Base-by-base conservation (phyloP, 1,140 invertebrate genomes). In the Ridgeia piscesae region DNA sequence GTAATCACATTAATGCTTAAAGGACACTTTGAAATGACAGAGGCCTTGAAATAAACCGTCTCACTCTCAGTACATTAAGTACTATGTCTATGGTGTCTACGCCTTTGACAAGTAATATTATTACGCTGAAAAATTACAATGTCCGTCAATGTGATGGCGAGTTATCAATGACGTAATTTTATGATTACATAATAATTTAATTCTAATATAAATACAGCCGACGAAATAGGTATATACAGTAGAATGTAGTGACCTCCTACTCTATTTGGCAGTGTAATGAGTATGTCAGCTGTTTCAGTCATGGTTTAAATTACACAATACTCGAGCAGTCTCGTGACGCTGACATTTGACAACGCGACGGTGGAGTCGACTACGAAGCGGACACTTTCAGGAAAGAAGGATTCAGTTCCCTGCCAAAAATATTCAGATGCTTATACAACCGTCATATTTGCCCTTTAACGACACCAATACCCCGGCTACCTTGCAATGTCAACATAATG, bases 401-500 rank as follows among this genome's bases (percentile, higher is more conserved):
- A 77, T 77, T 77, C 58, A 21, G 11, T 77, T 77, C 58, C 58
- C 27, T 21, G 58, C 58, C 11, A 77, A 77, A 77, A 17, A 21
- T 77, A 77, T 77, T 77, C 58, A 2, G 58, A 77, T 77, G 17
- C 14, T 77, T 77, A 77, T 77, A 77, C 58, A 77, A 77, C 58
- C 58, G 58, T 27, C 58, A 31, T 77, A 21, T 77, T 77, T 77
- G 58, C 17, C 58, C 58, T 77, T 77, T 77, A 77, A 77, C 58
- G 58, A 77, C 58, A 77, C 58, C 14, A 27, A 77, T 77, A 77
- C 58, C 58, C 33, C 33, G 33, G 21, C 77, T 48, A 21, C n/a
- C 88, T 31, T 93, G 77, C 58, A 91, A 92, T 33, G 92, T 34
- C 31, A 33, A 92, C 35, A 93, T 93, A 33, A 31, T 88, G 92